Conservation (phyloP, 1,140 invertebrate species). For the Neotoxoptera formosana region DNA sequence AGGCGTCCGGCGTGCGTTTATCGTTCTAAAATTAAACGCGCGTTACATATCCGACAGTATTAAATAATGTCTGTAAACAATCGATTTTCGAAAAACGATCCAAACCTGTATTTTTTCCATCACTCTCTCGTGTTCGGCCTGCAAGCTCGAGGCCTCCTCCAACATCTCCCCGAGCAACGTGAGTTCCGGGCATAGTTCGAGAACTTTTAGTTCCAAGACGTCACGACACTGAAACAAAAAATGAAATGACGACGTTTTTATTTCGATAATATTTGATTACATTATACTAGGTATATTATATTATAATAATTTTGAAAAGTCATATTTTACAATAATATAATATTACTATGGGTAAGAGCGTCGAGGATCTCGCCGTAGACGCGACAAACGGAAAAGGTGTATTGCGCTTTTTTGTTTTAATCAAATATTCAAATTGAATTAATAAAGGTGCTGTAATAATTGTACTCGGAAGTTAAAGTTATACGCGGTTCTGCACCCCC, state of each 20-base stretch:
- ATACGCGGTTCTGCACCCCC: neutral
- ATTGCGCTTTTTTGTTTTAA: neutral
- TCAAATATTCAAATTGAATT: neutral
- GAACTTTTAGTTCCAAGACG: constrained; percentile 83
- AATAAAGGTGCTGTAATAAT: neutral
- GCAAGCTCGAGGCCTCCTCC: constrained; percentile 77
- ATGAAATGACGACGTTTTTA: constrained; percentile 23
- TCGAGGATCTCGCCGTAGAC: neutral
- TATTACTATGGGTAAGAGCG: neutral
- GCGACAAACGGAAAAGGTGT: neutral
- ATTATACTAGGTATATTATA: too few species aligned
- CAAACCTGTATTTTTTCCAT: constrained; percentile 82
- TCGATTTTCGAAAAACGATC: neutral
- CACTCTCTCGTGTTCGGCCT: constrained; percentile 83
- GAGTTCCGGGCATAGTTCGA: constrained; percentile 85
- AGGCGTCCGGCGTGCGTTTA: neutral
- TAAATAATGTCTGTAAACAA: neutral
- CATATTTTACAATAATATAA: neutral
- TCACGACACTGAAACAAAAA: constrained; percentile 76
- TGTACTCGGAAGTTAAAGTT: neutral
- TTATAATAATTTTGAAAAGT: neutral
- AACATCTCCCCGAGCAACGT: constrained; percentile 80
- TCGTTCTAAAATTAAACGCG: constrained; percentile 33
- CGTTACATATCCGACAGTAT: too few species aligned
- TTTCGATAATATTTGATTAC: neutral